Conservation (phyloP, 92 coral and sea anemone species). For the Blastomussa wellsi region DNA sequence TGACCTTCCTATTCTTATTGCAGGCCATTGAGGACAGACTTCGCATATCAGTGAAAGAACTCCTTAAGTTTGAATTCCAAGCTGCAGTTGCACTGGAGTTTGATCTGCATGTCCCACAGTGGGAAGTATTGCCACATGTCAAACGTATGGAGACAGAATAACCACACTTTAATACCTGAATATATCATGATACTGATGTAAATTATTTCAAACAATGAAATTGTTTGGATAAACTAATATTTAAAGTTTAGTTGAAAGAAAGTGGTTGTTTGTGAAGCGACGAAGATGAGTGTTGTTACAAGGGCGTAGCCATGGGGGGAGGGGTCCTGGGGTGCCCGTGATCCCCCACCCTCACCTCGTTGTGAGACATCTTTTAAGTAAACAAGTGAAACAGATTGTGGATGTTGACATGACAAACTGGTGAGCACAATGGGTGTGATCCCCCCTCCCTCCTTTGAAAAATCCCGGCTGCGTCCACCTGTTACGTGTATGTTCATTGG, state of each 20-base stretch:
- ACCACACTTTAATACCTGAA: constrained; percentile 6
- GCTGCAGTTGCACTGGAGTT: constrained; percentile 91
- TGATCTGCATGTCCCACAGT: constrained; percentile 85
- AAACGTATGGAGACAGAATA: constrained; percentile 83
- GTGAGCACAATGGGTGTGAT: too few species aligned
- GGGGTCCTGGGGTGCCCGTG: too few species aligned
- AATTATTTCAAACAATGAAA: background rate
- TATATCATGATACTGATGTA: background rate
- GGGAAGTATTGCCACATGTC: constrained; percentile 87
- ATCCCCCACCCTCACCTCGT: too few species aligned
- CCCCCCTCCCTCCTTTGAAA: too few species aligned
- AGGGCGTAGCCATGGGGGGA: background rate
- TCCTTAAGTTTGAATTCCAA: constrained; percentile 88
- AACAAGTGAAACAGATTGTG: too few species aligned
- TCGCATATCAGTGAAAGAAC: constrained; percentile 77
- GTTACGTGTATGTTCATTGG: background rate
- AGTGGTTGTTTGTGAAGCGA: background rate
- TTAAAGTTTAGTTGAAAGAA: background rate
- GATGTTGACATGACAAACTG: too few species aligned
- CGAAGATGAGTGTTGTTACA: background rate
- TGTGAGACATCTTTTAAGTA: too few species aligned
- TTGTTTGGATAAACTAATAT: background rate
- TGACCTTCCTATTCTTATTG: background rate
- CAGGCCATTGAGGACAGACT: constrained; percentile 88
- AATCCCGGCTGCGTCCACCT: too few species aligned